Conservation (phyloP, 2,113 vertebrate species). For the Diphyllodes magnificus region DNA sequence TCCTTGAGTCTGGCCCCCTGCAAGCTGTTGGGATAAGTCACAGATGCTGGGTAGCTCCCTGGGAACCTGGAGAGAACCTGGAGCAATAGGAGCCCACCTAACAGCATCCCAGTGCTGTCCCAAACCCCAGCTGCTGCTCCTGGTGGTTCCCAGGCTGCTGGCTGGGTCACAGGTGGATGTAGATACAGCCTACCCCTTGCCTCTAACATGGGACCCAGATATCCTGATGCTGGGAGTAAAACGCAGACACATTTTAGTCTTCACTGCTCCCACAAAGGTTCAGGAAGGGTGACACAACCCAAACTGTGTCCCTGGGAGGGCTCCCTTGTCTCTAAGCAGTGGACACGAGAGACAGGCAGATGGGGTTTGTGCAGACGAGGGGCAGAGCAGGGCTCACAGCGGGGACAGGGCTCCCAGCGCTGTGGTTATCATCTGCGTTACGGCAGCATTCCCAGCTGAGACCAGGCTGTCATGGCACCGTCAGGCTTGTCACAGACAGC, state of each 20-base stretch:
- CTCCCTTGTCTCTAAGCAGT: background rate
- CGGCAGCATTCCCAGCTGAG: background rate
- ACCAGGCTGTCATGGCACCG: background rate
- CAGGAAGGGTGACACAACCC: background rate
- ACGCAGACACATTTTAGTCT: background rate
- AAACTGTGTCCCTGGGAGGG: background rate
- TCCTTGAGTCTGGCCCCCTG: background rate
- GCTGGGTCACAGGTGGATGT: rapidly evolving
- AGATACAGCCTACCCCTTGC: background rate
- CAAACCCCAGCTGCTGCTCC: background rate
- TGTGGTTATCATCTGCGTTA: background rate
- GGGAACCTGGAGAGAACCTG: background rate
- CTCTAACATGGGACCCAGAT: rapidly evolving
- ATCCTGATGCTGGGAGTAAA: background rate
- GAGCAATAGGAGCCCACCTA: background rate
- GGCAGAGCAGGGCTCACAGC: background rate
- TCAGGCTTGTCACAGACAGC: background rate
- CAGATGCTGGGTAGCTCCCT: rapidly evolving
- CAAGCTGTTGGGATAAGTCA: background rate
- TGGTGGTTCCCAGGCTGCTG: background rate
- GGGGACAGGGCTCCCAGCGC: background rate
- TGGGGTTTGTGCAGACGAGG: rapidly evolving
- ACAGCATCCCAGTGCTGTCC: background rate
- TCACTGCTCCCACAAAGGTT: background rate
- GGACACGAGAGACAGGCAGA: background rate